A percentile compares a stretch with the other conserved stretches of the same genome.
Evolutionary conservation across 2,888 invertebrate species (phyloP).

Genomic region (Melinopterus prodromus): DNA sequence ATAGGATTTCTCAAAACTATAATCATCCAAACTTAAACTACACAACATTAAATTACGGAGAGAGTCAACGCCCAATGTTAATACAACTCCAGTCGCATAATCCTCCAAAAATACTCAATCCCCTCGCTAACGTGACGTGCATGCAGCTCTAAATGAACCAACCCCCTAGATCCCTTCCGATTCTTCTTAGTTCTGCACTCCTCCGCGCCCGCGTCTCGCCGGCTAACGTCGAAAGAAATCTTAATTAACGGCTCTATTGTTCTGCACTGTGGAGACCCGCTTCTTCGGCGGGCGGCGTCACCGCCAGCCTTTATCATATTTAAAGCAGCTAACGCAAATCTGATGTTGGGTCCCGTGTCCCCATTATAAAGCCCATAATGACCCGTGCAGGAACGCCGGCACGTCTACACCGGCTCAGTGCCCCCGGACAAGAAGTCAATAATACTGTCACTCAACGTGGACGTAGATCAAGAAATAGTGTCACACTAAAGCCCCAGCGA

Average conservation of each 20-base stretch:
- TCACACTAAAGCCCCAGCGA: not conserved
- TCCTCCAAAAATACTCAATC: too few species aligned
- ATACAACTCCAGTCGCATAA: too few species aligned
- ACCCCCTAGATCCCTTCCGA: conserved; percentile 6
- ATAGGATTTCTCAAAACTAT: too few species aligned
- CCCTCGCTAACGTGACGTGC: conserved; percentile 31
- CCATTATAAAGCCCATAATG: conserved; percentile 31
- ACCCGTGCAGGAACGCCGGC: conserved; percentile 27
- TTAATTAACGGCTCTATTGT: conserved; percentile 83
- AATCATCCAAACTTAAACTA: too few species aligned
- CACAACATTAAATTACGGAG: too few species aligned
- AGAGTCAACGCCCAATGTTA: too few species aligned
- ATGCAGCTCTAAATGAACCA: not conserved
- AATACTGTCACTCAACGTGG: conserved; percentile 24
- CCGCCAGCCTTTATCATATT: conserved; percentile 44
- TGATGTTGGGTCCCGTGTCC: conserved; percentile 34
- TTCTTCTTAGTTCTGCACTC: conserved; percentile 6
- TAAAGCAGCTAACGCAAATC: conserved; percentile 39
- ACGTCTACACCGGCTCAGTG: conserved; percentile 18
- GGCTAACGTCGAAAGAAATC: conserved; percentile 67
- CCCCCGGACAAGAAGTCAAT: conserved; percentile 27
- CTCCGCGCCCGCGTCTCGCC: not conserved
- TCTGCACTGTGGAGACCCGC: conserved; percentile 68
- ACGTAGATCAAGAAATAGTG: conserved; percentile 9
- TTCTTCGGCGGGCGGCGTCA: conserved; percentile 48